Base-by-base conservation (phyloP, 2,888 invertebrate species). In the Drosophila atripex region DNA sequence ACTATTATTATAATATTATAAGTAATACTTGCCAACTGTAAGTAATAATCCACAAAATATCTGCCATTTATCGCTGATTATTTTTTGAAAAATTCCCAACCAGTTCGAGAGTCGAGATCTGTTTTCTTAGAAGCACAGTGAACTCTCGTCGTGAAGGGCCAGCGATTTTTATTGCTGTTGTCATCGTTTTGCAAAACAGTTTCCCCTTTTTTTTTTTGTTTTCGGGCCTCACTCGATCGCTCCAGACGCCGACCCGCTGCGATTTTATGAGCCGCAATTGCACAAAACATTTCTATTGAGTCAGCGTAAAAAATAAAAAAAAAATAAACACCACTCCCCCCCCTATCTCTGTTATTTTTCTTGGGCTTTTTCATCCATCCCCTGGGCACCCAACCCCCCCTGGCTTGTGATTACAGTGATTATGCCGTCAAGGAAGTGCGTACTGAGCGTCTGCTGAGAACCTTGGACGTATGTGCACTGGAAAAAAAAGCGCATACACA, bases 191-290 rank as follows among this genome's bases (percentile, higher is more conserved):
- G 68, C 53, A 64, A 25, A 49, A 51, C 50, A 28, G n/a, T 38
- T 38, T 52, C 59, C 35, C 55, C 51, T 18, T 18, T 41, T 32
- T 7, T 32, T 30, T 32, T 32, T 21, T 21, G 46, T 3, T 32
- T 18, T 18, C 2, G 18, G 18, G 18, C 28, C 28, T 16, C 14
- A 8, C 63, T 23, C 64, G 76, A 82, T 86, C 87, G 71, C 64
- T 76, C 65, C 85, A 88, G 88, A 82, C 77, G 86, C 77, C 66
- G 73, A 75, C 89, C 90, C 86, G 89, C 90, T 89, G 90, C 76
- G 90, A 89, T 82, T 90, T 90, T 90, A 90, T 90, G 90, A 89
- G 90, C 89, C 90, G 88, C 90, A 89, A 89, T 89, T 89, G 90
- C 76, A 71, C 80, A 88, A 84, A 86, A 84, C 80, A 80, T 89